A percentile compares a stretch with the other conserved stretches of the same genome.
Evolutionary conservation across 2,113 vertebrate species (phyloP).

Genomic region (Pseudopodoces humilis): DNA sequence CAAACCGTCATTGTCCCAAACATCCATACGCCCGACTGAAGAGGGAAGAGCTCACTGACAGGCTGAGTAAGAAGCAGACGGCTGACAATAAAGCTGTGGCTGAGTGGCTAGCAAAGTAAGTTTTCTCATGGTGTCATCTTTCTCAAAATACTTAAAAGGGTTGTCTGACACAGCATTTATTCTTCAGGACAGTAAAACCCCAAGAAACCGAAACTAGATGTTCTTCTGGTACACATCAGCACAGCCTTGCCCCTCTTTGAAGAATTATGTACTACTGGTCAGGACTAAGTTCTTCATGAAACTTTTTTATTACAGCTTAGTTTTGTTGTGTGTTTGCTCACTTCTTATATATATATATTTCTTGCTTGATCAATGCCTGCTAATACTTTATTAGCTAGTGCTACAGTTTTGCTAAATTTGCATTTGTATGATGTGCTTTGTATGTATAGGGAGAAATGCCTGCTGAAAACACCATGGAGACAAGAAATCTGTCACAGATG

Average conservation of each 20-base stretch:
- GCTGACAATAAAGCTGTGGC: slow-evolving; percentile 95
- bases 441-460: not conserved
- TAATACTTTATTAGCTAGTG: not conserved
- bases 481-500: not conserved
- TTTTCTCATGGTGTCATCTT: not conserved
- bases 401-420: not conserved
- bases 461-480: not conserved
- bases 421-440: not conserved
- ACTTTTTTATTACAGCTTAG: not conserved
- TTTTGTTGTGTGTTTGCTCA: not conserved
- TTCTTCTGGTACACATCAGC: not conserved
- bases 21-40: slow-evolving; percentile 94
- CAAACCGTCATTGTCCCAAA: slow-evolving; percentile 95
- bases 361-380: not conserved
- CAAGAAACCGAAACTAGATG: not conserved
- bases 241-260: not conserved
- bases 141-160: not conserved
- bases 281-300: not conserved
- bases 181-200: fast-evolving
- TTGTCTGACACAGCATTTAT: not conserved
- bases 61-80: slow-evolving; percentile 80
- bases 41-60: slow-evolving; percentile 87
- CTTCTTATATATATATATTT: not conserved
- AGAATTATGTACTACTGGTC: not conserved
- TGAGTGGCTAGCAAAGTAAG: slow-evolving; percentile 96